Conservation (phyloP, 1,140 invertebrate genomes). For the Scylla paramamosain region DNA sequence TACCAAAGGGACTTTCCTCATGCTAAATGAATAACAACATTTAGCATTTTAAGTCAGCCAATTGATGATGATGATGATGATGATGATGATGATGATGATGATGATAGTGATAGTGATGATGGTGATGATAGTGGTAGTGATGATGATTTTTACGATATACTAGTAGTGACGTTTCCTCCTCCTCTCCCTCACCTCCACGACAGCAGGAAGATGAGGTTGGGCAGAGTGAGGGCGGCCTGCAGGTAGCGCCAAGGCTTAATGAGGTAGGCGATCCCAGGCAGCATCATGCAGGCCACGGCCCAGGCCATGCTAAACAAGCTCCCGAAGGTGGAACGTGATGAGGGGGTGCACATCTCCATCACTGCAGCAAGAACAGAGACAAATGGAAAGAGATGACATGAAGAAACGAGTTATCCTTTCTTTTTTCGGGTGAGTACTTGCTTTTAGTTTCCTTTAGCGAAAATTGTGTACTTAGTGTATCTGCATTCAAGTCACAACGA, state of each 20-base stretch:
- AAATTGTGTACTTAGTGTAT: background rate
- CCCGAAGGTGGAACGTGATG: background rate
- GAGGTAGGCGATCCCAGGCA: conserved; percentile 42
- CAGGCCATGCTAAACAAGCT: conserved; percentile 14
- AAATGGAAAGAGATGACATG: background rate
- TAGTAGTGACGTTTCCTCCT: background rate
- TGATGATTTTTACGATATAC: no score
- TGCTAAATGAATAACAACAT: no score
- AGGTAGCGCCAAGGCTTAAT: conserved; percentile 30
- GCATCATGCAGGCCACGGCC: conserved; percentile 21
- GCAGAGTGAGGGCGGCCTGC: background rate
- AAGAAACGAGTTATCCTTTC: background rate
- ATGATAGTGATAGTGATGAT: no score
- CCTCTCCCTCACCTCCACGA: background rate
- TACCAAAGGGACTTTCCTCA: no score
- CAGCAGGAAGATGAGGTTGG: background rate
- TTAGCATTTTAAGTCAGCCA: no score
- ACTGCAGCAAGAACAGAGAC: background rate
- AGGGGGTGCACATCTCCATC: conserved; percentile 29
- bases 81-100: no score
- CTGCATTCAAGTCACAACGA: background rate
- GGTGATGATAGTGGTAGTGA: no score
- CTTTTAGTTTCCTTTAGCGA: no score
- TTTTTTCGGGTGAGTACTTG: background rate
- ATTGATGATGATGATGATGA: no score